These are phyloP conservation scores for Chelidonichthys spinosus DNA, from an alignment of 2,797 vertebrate genomes.

Conservation along the genomic window DNA sequence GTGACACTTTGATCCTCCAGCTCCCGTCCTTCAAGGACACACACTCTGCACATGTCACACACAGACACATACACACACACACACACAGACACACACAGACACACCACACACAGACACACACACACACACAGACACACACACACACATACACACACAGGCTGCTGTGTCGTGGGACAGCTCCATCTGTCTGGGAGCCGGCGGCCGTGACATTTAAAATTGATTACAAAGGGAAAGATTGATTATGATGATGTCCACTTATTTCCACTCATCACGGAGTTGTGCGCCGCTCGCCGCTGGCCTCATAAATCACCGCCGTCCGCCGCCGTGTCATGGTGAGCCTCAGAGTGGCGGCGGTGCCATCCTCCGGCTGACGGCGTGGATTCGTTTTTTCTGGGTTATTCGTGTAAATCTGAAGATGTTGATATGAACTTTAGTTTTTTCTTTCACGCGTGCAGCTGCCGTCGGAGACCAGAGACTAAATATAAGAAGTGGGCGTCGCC, in stretches of 20 bases:
- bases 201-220: conserved; percentile 60
- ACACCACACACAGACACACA: conserved; percentile 4
- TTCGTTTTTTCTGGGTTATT: neutral
- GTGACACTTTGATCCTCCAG: conserved; percentile 45
- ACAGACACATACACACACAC: conserved; percentile 6
- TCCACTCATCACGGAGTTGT: conserved; percentile 15
- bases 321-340: conserved; percentile 2
- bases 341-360: neutral
- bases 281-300: conserved; percentile 1
- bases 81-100: conserved; percentile 15
- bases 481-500: too few relatives aligned
- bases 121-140: conserved; percentile 9
- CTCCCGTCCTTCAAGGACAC: conserved; percentile 48
- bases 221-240: conserved; percentile 56
- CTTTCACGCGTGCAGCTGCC: too few relatives aligned
- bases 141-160: conserved; percentile 9
- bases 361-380: neutral
- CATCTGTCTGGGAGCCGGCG: conserved; percentile 33
- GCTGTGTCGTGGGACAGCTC: conserved; percentile 25
- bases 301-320: conserved; percentile 54
- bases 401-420: too few relatives aligned
- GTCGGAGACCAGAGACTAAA: neutral
- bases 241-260: conserved; percentile 43
- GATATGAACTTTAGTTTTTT: too few relatives aligned
- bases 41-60: conserved; percentile 7